Evolutionary conservation across 2,888 invertebrate species (phyloP), one percentile per base, ranked within the genome.

Genomic region (Epistrophe grossulariae): DNA sequence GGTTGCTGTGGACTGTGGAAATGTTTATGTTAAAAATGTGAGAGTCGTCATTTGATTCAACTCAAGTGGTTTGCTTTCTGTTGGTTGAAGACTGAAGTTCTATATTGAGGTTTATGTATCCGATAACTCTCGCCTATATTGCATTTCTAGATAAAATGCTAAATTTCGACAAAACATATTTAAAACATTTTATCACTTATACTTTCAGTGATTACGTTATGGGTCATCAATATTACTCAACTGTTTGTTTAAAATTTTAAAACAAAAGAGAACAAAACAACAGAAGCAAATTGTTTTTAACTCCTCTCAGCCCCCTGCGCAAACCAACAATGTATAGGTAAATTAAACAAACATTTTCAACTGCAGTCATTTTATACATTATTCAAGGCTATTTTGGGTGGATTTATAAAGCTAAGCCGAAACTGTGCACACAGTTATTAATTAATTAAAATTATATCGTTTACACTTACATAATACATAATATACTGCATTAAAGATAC

Each of bases 371-470:
- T 59, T 59, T 17, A 24, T 24, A 19, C 35, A 59, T 55, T 55
- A 28, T 55, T 35, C 59, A 59, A 35, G 17, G 59, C 11, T 59
- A 38, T 35, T 59, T 31, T 35, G 35, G 2, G 10, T 17, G 35
- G 35, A 59, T 59, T 35, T 35, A 13, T 38, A 38, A 17, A 38
- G 17, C 59, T 59, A 13, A 59, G 35, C 35, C n/a, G 28, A 4
- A 55, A 28, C 59, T 59, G 11, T 35, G 17, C 17, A 10, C 10
- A 17, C 35, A 59, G 35, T 59, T 59, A 59, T 35, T 59, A 35
- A 59, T 59, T 59, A 59, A 59, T 59, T 59, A 59, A 35, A 59
- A 59, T 59, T 59, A 59, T 59, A 59, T 35, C 17, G 17, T 7
- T 5, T 35, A 17, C 38, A 38, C 11, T 24, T 52, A 19, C 24